Evolutionary conservation across 2,797 vertebrate genomes (phyloP).

Genomic region (Corythornis leucogaster): DNA sequence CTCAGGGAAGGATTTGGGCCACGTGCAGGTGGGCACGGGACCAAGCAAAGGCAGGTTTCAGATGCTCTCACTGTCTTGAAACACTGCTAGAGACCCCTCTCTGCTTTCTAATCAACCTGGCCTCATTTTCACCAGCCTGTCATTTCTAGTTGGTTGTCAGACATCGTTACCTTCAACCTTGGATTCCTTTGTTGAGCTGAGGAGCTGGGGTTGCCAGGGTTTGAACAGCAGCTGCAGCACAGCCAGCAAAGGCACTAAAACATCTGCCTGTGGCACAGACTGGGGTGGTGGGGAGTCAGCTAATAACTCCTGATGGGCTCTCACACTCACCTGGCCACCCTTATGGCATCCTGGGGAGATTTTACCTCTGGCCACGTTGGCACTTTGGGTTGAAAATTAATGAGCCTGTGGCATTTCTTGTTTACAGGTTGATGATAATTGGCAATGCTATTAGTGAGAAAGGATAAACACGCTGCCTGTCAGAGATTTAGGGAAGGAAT

Average conservation of each 20-base stretch:
- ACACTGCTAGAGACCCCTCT: background rate
- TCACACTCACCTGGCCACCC: slow-evolving; percentile 9
- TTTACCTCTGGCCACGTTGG: background rate
- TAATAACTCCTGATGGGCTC: background rate
- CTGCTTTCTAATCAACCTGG: background rate
- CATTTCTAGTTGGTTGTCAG: background rate
- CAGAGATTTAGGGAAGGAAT: background rate
- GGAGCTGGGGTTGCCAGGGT: no score
- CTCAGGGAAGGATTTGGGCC: background rate
- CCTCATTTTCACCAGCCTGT: background rate
- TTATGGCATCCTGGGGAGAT: background rate
- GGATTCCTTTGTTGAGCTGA: background rate
- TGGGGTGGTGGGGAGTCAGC: background rate
- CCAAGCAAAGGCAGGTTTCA: background rate
- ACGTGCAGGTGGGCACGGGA: no score
- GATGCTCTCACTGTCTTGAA: background rate
- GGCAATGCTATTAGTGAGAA: background rate
- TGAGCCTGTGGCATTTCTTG: background rate
- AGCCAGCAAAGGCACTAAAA: background rate
- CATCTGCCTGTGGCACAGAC: slow-evolving; percentile 8
- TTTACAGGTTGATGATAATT: background rate
- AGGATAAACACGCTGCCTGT: background rate
- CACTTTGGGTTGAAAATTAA: background rate
- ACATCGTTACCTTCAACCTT: slow-evolving; percentile 6
- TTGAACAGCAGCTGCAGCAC: no score